Conservation (phyloP, 2,797 vertebrate genomes). For the Esox lucius region DNA sequence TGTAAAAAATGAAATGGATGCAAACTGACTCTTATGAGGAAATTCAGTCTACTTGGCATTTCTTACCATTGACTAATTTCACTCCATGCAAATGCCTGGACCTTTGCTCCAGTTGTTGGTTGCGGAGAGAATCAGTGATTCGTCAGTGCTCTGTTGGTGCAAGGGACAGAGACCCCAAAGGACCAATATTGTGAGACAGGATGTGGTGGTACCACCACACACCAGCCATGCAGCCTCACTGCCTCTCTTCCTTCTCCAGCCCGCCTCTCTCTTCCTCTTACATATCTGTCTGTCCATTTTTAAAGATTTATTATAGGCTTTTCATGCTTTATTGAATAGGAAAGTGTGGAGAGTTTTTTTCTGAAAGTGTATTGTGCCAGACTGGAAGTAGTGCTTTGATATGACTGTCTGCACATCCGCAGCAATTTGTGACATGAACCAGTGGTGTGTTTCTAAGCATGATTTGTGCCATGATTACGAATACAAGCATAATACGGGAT, state of each 20-base stretch:
- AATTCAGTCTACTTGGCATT: background rate
- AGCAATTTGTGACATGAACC: too few species aligned
- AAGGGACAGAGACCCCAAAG: background rate
- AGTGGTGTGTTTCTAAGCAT: too few species aligned
- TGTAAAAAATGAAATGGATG: background rate
- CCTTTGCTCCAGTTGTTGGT: background rate
- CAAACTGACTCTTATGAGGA: background rate
- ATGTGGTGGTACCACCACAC: background rate
- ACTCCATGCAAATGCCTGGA: background rate
- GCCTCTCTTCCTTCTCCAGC: background rate
- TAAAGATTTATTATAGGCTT: too few species aligned
- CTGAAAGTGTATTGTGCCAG: too few species aligned
- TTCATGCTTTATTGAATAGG: too few species aligned
- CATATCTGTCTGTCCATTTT: background rate
- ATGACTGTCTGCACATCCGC: too few species aligned
- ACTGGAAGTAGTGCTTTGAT: too few species aligned
- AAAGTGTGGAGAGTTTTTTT: too few species aligned
- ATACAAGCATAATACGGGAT: too few species aligned
- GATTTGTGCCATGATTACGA: too few species aligned
- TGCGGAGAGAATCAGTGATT: background rate
- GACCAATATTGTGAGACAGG: background rate
- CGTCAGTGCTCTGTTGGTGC: background rate
- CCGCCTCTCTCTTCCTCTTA: background rate
- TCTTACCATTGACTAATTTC: background rate
- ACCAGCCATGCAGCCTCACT: background rate